phyloP scores from a whole-genome alignment of 1,140 invertebrate genomes.

The Acyrthosiphon pisum region DNA sequence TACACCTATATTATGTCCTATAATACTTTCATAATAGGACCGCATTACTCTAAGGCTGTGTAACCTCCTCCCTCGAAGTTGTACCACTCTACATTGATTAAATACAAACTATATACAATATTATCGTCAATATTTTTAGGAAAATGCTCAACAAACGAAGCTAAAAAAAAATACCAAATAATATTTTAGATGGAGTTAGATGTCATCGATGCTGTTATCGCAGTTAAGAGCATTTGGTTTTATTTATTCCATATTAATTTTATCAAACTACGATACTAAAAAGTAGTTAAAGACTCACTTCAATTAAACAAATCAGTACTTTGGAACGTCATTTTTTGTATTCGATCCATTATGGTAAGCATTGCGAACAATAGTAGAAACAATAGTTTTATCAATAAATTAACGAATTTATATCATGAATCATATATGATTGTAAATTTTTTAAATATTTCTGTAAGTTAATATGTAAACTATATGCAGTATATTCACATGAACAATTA shows the following conservation, averaged over 20 bases:
- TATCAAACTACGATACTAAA: not conserved
- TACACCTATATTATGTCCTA: not conserved
- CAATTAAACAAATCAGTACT: not conserved
- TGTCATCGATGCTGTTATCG: not conserved
- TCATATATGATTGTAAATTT: no score
- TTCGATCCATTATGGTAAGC: not conserved
- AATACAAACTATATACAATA: not conserved
- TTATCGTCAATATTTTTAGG: not conserved
- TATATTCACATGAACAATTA: no score
- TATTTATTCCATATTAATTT: no score
- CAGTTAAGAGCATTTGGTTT: not conserved
- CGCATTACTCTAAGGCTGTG: not conserved
- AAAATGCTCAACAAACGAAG: not conserved
- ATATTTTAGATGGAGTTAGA: not conserved
- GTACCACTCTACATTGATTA: not conserved
- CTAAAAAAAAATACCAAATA: not conserved
- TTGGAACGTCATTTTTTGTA: not conserved
- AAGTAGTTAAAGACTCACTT: not conserved
- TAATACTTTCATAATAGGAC: not conserved
- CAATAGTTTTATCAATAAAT: no score
- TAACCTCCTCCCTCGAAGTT: not conserved
- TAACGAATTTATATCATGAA: no score
- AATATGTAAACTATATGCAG: no score
- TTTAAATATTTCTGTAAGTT: no score
- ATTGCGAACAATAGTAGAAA: no score